Conservation (phyloP, 2,888 invertebrate species). For the Unio pictorum region DNA sequence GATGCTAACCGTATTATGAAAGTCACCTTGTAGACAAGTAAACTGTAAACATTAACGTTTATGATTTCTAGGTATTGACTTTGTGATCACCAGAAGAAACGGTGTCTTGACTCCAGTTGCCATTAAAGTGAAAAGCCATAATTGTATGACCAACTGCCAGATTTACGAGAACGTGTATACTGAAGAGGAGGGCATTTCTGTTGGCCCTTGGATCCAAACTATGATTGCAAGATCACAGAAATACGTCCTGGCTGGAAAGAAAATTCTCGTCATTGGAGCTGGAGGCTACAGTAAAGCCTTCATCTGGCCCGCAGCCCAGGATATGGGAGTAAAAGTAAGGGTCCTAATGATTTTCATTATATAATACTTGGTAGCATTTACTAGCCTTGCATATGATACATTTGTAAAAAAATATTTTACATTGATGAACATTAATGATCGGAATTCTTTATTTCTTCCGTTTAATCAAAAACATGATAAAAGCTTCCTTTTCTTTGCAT, state of each 20-base stretch:
- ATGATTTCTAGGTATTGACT: slow-evolving; percentile 43
- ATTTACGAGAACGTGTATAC: slow-evolving; percentile 35
- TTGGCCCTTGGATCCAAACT: slow-evolving; percentile 40
- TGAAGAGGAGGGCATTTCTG: slow-evolving; percentile 21
- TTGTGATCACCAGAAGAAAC: slow-evolving; percentile 25
- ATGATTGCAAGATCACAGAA: slow-evolving; percentile 46
- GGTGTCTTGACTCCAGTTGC: slow-evolving; percentile 29
- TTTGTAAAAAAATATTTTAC: too few relatives aligned
- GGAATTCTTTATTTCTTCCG: too few relatives aligned
- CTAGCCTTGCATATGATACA: too few relatives aligned
- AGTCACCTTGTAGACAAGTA: too few relatives aligned
- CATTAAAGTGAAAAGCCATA: slow-evolving; percentile 57
- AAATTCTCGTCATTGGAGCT: slow-evolving; percentile 41
- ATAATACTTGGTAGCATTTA: too few relatives aligned
- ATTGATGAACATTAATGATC: too few relatives aligned
- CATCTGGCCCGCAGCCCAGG: slow-evolving; percentile 34
- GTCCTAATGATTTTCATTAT: too few relatives aligned
- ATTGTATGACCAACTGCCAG: slow-evolving; percentile 45
- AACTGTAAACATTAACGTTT: neutral
- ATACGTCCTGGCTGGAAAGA: slow-evolving; percentile 37
- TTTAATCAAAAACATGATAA: too few relatives aligned
- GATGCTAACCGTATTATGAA: too few relatives aligned
- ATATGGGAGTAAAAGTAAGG: slow-evolving; percentile 39
- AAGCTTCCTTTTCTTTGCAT: too few relatives aligned
- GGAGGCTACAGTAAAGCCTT: slow-evolving; percentile 46